Evolutionary conservation across 2,797 vertebrate genomes (phyloP).

Genomic region (Sciurus carolinensis): DNA sequence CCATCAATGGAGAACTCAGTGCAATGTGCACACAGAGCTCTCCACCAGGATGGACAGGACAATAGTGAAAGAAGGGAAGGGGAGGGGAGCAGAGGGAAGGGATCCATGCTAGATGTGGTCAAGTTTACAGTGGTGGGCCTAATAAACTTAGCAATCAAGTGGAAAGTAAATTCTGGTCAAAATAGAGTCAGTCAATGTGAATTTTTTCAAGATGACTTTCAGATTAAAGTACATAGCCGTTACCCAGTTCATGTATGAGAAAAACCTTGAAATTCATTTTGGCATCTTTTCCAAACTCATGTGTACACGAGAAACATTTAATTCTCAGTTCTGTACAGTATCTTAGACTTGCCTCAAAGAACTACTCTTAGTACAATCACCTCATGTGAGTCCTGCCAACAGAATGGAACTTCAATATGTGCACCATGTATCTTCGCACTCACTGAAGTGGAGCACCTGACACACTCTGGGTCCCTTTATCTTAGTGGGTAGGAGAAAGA

Average conservation of each 20-base stretch:
- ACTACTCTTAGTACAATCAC: background rate
- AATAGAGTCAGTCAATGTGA: background rate
- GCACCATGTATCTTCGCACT: background rate
- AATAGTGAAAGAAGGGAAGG: background rate
- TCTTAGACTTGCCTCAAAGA: constrained; percentile 16
- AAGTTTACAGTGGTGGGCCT: background rate
- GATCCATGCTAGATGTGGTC: background rate
- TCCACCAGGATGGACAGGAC: background rate
- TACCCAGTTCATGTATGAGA: background rate
- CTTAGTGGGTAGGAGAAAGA: constrained; percentile 58
- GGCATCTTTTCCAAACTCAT: background rate
- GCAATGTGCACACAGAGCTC: background rate
- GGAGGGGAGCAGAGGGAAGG: too few relatives aligned
- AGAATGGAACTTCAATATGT: background rate
- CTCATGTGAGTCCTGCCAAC: background rate
- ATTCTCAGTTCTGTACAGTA: background rate
- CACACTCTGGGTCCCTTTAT: background rate
- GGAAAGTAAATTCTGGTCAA: constrained; percentile 55
- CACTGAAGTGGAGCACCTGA: background rate
- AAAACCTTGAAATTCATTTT: background rate
- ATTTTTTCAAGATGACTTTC: background rate
- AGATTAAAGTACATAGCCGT: constrained; percentile 6
- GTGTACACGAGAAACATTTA: background rate
- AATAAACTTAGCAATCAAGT: background rate
- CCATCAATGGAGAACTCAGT: background rate